Evolutionary conservation across 2,113 vertebrate species (phyloP).

Genomic region (Nyctibius bracteatus): DNA sequence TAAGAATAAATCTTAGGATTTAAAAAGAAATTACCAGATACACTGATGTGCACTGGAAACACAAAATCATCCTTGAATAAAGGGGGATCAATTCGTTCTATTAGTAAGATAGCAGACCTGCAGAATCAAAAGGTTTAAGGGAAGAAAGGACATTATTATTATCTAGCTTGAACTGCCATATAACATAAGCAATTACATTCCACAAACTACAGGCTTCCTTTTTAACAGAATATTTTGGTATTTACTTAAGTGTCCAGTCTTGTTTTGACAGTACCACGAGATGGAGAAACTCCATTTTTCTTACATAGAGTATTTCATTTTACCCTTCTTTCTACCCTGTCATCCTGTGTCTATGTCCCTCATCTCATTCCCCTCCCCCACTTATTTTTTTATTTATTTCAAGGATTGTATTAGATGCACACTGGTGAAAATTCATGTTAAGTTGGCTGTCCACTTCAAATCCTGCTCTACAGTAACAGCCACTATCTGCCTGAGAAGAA

Average conservation of each 20-base stretch:
- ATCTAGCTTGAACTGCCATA: background rate
- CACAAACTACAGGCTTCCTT: background rate
- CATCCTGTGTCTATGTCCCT: background rate
- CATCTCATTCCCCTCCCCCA: accelerated
- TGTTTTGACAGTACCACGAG: background rate
- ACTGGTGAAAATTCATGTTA: background rate
- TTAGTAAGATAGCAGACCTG: background rate
- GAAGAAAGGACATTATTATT: background rate
- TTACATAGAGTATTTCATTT: background rate
- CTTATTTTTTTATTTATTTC: background rate
- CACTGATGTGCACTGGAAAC: background rate
- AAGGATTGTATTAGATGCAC: background rate
- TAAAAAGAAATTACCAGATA: background rate
- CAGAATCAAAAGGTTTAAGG: background rate
- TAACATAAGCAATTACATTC: background rate
- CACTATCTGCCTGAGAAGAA: background rate
- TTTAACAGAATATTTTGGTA: background rate
- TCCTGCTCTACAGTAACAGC: background rate
- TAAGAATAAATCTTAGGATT: background rate
- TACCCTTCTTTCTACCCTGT: background rate
- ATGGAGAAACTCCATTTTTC: background rate
- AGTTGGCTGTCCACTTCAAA: background rate
- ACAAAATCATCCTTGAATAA: background rate
- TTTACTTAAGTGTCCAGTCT: background rate
- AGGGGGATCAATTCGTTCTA: background rate